Evolutionary conservation across 2,888 invertebrate genomes (phyloP).

Genomic region (Drosophila ustulata): DNA sequence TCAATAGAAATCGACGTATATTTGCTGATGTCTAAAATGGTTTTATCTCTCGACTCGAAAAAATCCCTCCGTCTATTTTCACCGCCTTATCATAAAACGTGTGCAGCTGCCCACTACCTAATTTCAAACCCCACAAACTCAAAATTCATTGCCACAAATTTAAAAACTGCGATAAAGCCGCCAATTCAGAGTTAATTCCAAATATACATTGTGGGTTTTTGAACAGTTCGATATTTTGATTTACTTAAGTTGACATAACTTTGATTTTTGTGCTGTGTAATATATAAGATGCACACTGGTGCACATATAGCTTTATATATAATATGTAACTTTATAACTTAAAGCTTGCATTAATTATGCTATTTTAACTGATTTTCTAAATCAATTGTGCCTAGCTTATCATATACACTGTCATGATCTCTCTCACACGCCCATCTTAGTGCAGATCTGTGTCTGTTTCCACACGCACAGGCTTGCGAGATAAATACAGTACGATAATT

Average conservation of each 20-base stretch:
- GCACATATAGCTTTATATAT: constrained; percentile 32
- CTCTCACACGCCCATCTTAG: constrained; percentile 37
- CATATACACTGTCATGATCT: constrained; percentile 32
- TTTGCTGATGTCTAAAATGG: too few species aligned
- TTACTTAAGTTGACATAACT: constrained; percentile 42
- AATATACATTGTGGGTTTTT: neutral
- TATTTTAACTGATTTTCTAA: constrained; percentile 44
- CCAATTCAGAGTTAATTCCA: too few species aligned
- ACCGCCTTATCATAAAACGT: too few species aligned
- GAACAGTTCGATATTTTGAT: constrained; percentile 50
- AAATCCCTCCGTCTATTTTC: too few species aligned
- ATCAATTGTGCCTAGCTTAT: constrained; percentile 53
- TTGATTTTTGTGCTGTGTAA: constrained; percentile 49
- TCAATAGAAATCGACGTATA: too few species aligned
- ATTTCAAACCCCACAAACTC: too few species aligned
- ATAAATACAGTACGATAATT: constrained; percentile 97
- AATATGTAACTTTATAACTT: constrained; percentile 46
- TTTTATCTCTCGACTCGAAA: too few species aligned
- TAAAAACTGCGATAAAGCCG: too few species aligned
- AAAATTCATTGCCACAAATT: too few species aligned
- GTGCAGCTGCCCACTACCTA: too few species aligned
- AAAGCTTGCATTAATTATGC: constrained; percentile 56
- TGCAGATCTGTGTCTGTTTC: constrained; percentile 82
- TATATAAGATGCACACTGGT: constrained; percentile 38
- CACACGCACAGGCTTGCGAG: constrained; percentile 93